Conservation (phyloP, 2,797 vertebrate genomes). For the Pyrocephalus nanus region DNA sequence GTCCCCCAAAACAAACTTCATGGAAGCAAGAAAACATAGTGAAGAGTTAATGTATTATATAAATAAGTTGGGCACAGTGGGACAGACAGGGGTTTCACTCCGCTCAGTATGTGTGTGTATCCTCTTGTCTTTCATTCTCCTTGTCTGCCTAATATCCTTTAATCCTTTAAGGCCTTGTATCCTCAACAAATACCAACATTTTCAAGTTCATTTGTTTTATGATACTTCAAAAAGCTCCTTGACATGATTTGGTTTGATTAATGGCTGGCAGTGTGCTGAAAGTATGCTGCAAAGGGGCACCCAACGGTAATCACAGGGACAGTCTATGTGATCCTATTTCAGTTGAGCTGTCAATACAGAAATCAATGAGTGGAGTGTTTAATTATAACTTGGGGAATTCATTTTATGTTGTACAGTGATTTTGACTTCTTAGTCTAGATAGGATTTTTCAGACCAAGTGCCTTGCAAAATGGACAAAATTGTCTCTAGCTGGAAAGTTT, state of each 20-base stretch:
- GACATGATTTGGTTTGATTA: slow-evolving; percentile 18
- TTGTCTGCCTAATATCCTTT: neutral
- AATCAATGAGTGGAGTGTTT: neutral
- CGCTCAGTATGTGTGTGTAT: rapidly evolving
- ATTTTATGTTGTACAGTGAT: neutral
- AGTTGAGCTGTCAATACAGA: neutral
- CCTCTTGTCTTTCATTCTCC: neutral
- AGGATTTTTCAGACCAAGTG: neutral
- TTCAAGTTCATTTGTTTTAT: slow-evolving; percentile 12
- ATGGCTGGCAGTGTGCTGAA: neutral
- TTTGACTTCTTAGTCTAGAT: neutral
- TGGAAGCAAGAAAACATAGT: neutral
- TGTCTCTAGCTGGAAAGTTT: neutral
- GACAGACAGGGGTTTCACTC: neutral
- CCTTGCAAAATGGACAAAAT: neutral
- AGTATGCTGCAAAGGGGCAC: neutral
- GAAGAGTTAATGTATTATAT: neutral
- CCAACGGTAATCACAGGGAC: neutral
- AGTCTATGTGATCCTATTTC: neutral
- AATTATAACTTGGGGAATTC: neutral
- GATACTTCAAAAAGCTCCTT: slow-evolving; percentile 18
- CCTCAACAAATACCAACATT: neutral
- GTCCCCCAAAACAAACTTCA: neutral
- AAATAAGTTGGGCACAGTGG: neutral
- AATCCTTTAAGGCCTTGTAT: neutral